Percentiles rank a stretch among this genome's conserved stretches.
Conservation (phyloP, 2,113 vertebrate species). For the Apistogramma diplotaenia region DNA sequence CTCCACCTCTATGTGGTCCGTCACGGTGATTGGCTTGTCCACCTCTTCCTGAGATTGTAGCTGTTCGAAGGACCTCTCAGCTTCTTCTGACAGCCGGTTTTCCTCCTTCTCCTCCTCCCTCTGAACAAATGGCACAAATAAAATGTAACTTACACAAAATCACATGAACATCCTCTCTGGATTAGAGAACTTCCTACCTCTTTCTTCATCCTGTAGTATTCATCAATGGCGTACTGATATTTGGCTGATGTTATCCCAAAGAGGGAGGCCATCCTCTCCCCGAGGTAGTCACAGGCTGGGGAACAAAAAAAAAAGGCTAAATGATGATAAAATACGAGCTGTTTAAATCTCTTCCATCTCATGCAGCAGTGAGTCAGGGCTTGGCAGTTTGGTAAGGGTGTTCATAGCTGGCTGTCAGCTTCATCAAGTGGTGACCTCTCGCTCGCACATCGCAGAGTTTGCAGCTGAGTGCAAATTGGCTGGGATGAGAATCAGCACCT, state of each 20-base stretch:
- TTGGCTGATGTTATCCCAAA: conserved; percentile 95
- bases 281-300: conserved; percentile 94
- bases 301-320: neutral
- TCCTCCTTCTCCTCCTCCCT: conserved; percentile 89
- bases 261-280: conserved; percentile 93
- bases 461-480: neutral
- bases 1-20: conserved; percentile 69
- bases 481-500: neutral
- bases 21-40: conserved; percentile 47
- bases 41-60: conserved; percentile 71
- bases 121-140: conserved; percentile 55
- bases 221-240: conserved; percentile 97
- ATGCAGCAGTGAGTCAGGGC: neutral
- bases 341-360: neutral
- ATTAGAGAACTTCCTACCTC: conserved; percentile 75
- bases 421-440: neutral
- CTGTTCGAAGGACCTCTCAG: conserved; percentile 82
- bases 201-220: conserved; percentile 95
- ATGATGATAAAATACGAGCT: neutral
- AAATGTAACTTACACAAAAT: neutral
- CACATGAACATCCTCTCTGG: no score
- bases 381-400: neutral
- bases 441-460: neutral
- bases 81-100: conserved; percentile 87
- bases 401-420: neutral